These are phyloP conservation scores for Sarcophaga variegata DNA, from an alignment of 2,888 invertebrate species.

Conservation along the genomic window DNA sequence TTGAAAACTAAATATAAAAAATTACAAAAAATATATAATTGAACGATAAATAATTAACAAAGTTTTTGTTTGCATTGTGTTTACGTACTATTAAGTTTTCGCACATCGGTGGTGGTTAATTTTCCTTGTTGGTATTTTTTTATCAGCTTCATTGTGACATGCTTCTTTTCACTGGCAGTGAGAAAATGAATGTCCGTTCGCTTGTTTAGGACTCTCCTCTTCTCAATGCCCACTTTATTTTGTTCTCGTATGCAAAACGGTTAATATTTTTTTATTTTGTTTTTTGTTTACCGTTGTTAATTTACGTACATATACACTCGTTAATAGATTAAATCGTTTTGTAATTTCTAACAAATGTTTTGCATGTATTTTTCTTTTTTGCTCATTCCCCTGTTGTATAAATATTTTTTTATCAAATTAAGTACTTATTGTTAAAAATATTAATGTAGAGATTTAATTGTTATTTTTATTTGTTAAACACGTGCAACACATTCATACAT, in stretches of 20 bases:
- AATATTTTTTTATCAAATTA: slow-evolving; percentile 13
- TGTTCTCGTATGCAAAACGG: neutral
- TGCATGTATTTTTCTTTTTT: slow-evolving; percentile 18
- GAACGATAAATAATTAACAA: slow-evolving; percentile 11
- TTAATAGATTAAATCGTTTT: neutral
- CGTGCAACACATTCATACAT: neutral
- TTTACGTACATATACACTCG: neutral
- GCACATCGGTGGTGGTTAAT: slow-evolving; percentile 75
- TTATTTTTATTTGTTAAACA: neutral
- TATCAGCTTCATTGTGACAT: slow-evolving; percentile 78
- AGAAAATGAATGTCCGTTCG: neutral
- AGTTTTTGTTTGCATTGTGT: neutral
- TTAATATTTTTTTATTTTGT: slow-evolving; percentile 9
- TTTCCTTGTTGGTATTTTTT: slow-evolving; percentile 76
- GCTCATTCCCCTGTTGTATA: neutral
- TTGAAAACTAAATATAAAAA: neutral
- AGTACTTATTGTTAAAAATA: neutral
- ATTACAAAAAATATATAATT: slow-evolving; percentile 8
- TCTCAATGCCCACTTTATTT: slow-evolving; percentile 21
- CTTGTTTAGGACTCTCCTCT: neutral
- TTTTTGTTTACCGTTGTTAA: slow-evolving; percentile 11
- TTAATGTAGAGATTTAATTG: neutral
- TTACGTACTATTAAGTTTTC: slow-evolving; percentile 76
- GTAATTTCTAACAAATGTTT: slow-evolving; percentile 27
- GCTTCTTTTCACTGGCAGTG: slow-evolving; percentile 12